phyloP scores from a whole-genome alignment of 2,113 vertebrate species.

The Burhinus oedicnemus region DNA sequence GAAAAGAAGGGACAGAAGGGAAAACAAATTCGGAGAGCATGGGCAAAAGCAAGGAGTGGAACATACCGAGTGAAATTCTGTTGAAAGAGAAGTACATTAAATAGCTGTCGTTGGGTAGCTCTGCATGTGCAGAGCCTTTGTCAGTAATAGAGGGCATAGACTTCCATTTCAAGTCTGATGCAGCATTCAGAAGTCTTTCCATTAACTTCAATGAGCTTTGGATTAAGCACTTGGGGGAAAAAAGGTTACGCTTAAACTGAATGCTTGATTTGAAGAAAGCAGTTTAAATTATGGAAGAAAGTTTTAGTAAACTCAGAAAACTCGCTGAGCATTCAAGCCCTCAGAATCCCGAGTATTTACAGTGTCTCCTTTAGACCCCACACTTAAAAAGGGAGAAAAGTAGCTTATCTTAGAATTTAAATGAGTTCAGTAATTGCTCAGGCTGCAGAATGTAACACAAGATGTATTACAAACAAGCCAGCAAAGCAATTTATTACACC shows the following conservation, averaged over 20 bases:
- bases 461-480: slow-evolving; percentile 24
- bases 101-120: neutral
- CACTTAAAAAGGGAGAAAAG: neutral
- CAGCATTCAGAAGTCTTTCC: neutral
- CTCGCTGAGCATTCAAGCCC: neutral
- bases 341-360: neutral
- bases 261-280: neutral
- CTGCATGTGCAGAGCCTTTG: neutral
- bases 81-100: neutral
- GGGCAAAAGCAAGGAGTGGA: neutral
- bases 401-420: slow-evolving; percentile 47
- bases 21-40: neutral
- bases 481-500: slow-evolving; percentile 7
- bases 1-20: neutral
- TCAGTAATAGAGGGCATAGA: slow-evolving; percentile 33
- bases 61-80: neutral
- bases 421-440: slow-evolving; percentile 22
- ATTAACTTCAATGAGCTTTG: slow-evolving; percentile 5
- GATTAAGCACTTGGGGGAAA: neutral
- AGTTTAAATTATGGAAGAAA: neutral
- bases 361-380: neutral
- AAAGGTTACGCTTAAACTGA: neutral
- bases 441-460: neutral
- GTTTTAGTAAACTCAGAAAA: slow-evolving; percentile 3
- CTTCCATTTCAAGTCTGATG: slow-evolving; percentile 12